Conservation (phyloP, 2,888 invertebrate species). For the Amphipoea oculea region DNA sequence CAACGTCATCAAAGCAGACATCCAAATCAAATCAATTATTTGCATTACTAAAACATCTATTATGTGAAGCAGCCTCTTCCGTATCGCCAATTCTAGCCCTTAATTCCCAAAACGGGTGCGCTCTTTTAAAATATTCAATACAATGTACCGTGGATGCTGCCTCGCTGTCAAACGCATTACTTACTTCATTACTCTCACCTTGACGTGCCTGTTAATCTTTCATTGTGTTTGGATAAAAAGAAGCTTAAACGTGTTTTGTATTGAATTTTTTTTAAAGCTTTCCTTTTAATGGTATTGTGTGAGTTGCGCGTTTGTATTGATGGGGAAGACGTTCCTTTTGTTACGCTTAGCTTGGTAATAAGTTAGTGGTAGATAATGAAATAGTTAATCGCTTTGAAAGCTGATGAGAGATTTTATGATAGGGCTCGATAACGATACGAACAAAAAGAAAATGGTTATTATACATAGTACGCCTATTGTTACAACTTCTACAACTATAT, state of each 20-base stretch:
- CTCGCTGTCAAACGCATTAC: slow-evolving; percentile 85
- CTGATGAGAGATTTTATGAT: slow-evolving; percentile 43
- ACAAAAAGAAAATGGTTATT: not conserved
- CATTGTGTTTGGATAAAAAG: slow-evolving; percentile 80
- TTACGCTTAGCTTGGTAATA: slow-evolving; percentile 46
- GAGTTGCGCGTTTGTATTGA: slow-evolving; percentile 71
- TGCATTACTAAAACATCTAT: slow-evolving; percentile 51
- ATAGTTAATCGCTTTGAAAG: slow-evolving; percentile 59
- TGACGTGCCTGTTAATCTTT: slow-evolving; percentile 84
- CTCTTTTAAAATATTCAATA: slow-evolving; percentile 85
- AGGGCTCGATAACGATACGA: slow-evolving; percentile 16
- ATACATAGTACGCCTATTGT: not conserved
- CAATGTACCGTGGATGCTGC: slow-evolving; percentile 69
- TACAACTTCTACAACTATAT: not conserved
- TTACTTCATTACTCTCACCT: slow-evolving; percentile 85
- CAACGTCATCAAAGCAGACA: slow-evolving; percentile 21
- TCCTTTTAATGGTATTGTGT: slow-evolving; percentile 70
- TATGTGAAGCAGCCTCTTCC: slow-evolving; percentile 47
- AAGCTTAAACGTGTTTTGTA: slow-evolving; percentile 77
- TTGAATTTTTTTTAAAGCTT: slow-evolving; percentile 75
- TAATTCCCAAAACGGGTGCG: slow-evolving; percentile 73
- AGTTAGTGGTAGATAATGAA: slow-evolving; percentile 56
- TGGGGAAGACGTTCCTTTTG: slow-evolving; percentile 60
- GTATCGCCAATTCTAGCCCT: slow-evolving; percentile 59
- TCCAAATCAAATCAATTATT: slow-evolving; percentile 39